Evolutionary conservation across 2,888 invertebrate species (phyloP), one percentile per base, ranked within the genome.

Genomic region (Cheilosia variabilis): DNA sequence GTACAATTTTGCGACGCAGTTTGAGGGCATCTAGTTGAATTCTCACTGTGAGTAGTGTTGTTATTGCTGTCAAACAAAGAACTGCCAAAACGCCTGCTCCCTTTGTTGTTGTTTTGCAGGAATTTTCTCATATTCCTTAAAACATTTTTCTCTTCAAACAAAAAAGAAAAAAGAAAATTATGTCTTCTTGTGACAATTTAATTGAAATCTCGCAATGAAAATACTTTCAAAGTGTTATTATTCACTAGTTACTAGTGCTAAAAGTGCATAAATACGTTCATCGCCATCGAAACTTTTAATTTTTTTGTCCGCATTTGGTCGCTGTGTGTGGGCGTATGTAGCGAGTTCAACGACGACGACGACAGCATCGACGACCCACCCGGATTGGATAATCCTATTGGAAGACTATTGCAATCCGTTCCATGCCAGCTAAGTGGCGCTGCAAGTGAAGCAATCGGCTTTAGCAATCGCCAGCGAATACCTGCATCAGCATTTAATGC

Each of bases 401-500:
- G 68, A 43, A 55, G 75, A 31, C 53, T 84, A 13, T 10, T 84
- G 6, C 63, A 76, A 55, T 60, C 69, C 0, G 41, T 76, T 19
- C 80, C 84, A 5, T 53, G 60, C 17, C 80, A 76, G 6, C 15
- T 79, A 13, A 65, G 60, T 24, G 69, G 55, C 2, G 45, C 27
- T 43, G 27, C 63, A 41, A 58, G 63, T 65, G 79, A 69, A 66
- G 50, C 31, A 27, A 76, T 71, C 24, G 27, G 52, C 52, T 27
- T 52, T 55, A 79, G 34, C 52, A 79, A 63, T 71, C 88, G 89
- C 88, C 89, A 89, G 87, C 89, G 89, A 88, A 89, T 90, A 82
- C 90, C 90, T 52, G 89, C 88, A 87, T 90, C 90, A 47, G 89
- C 88, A 87, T 90, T 91, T 90, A 90, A 92, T 91, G 91, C 90